These are phyloP conservation scores for Poeciliopsis retropinna DNA, from an alignment of 2,113 vertebrate species.

Conservation along the genomic window DNA sequence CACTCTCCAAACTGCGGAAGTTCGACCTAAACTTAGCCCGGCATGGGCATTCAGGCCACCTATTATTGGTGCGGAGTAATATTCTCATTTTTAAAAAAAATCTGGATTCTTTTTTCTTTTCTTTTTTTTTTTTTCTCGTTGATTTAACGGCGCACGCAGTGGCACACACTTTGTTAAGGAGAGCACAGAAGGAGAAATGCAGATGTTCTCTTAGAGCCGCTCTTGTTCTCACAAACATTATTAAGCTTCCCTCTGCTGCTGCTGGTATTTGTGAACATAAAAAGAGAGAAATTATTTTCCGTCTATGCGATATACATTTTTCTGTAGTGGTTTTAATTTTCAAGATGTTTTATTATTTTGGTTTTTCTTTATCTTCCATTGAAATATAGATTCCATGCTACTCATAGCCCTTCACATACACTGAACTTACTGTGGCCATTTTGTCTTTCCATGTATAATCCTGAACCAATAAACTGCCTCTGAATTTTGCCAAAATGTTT, in stretches of 20 bases:
- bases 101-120: background rate
- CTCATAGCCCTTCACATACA: no score
- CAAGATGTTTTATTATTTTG: no score
- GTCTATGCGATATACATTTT: no score
- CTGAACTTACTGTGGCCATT: no score
- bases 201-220: background rate
- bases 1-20: constrained; percentile 22
- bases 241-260: background rate
- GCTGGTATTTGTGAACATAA: background rate
- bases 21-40: constrained; percentile 24
- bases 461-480: no score
- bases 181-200: background rate
- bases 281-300: no score
- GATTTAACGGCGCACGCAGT: background rate
- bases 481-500: no score
- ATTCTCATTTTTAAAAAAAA: background rate
- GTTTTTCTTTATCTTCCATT: no score
- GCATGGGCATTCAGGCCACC: constrained; percentile 30
- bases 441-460: no score
- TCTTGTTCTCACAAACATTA: background rate
- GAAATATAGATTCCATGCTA: no score
- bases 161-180: background rate
- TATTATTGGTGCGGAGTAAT: constrained; percentile 29
- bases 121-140: background rate
- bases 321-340: no score